These are phyloP conservation scores for Sphaeridia pumilis DNA, from an alignment of 2,888 invertebrate genomes.

Conservation along the genomic window DNA sequence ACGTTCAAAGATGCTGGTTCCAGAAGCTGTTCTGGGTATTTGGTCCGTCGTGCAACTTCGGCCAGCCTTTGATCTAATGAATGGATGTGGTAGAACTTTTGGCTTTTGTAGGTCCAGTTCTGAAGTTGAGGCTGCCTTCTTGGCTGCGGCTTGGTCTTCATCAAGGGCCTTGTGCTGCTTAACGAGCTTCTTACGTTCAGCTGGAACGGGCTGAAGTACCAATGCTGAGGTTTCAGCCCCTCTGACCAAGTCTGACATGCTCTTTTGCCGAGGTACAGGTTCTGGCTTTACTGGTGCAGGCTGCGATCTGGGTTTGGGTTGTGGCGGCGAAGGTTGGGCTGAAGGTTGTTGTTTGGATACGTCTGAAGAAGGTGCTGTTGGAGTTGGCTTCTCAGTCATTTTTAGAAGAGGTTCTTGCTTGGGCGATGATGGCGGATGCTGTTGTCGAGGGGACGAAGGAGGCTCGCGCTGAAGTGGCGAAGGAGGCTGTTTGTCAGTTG, in stretches of 20 bases:
- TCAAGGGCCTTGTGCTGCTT: conserved; percentile 11
- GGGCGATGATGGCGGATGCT: no score
- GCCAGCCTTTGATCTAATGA: neutral
- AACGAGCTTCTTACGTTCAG: neutral
- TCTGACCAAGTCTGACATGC: conserved; percentile 32
- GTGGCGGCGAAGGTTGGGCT: no score
- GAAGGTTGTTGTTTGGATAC: neutral
- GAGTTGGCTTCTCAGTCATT: neutral
- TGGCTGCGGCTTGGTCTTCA: no score
- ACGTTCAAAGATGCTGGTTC: conserved; percentile 36
- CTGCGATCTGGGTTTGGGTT: no score
- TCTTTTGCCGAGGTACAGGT: conserved; percentile 34
- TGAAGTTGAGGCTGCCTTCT: neutral
- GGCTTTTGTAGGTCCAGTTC: no score
- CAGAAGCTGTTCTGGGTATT: conserved; percentile 37
- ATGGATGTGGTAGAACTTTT: no score
- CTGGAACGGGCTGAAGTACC: neutral
- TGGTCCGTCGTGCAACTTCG: conserved; percentile 17
- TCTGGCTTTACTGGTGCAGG: no score
- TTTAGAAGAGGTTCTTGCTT: no score
- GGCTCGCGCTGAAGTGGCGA: conserved; percentile 34
- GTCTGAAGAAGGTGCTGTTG: no score
- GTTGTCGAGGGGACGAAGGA: no score
- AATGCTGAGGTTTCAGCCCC: conserved; percentile 9
- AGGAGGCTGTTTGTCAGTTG: conserved; percentile 16